Conservation (phyloP, 2,888 invertebrate species). For the Hirtodrosophila cameraria region DNA sequence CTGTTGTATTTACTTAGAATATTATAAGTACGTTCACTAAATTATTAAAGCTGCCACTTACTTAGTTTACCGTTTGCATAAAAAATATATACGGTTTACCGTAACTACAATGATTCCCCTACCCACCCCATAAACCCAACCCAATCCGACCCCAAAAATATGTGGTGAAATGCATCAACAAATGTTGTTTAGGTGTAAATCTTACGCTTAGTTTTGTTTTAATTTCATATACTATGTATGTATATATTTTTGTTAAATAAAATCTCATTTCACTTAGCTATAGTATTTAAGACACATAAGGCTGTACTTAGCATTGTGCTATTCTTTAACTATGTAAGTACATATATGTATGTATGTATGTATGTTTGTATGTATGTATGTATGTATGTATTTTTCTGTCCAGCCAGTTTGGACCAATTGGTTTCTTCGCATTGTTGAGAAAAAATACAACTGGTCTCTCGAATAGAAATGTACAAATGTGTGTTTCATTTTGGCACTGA, state of each 20-base stretch:
- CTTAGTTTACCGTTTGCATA: constrained; percentile 76
- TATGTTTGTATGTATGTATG: constrained; percentile 31
- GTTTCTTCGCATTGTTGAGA: neutral
- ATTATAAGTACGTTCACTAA: constrained; percentile 66
- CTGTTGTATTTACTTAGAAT: constrained; percentile 54
- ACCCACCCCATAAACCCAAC: constrained; percentile 1
- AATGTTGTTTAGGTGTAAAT: constrained; percentile 44
- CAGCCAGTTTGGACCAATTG: constrained; percentile 12
- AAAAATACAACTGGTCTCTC: constrained; percentile 8
- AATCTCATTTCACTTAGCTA: constrained; percentile 79
- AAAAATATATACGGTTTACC: constrained; percentile 39
- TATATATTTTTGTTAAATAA: constrained; percentile 56
- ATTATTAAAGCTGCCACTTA: constrained; percentile 84
- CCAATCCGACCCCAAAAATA: neutral
- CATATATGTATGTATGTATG: constrained; percentile 11
- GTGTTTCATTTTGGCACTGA: constrained; percentile 50
- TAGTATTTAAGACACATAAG: constrained; percentile 84
- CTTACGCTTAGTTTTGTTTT: constrained; percentile 50
- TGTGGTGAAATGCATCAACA: constrained; percentile 38
- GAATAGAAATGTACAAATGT: constrained; percentile 67
- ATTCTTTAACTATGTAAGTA: constrained; percentile 43
- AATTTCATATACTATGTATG: constrained; percentile 46
- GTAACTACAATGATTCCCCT: constrained; percentile 32
- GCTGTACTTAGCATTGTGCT: constrained; percentile 81
- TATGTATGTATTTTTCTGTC: constrained; percentile 12